Conservation (phyloP, 2,113 vertebrate genomes). For the Barbus barbus region DNA sequence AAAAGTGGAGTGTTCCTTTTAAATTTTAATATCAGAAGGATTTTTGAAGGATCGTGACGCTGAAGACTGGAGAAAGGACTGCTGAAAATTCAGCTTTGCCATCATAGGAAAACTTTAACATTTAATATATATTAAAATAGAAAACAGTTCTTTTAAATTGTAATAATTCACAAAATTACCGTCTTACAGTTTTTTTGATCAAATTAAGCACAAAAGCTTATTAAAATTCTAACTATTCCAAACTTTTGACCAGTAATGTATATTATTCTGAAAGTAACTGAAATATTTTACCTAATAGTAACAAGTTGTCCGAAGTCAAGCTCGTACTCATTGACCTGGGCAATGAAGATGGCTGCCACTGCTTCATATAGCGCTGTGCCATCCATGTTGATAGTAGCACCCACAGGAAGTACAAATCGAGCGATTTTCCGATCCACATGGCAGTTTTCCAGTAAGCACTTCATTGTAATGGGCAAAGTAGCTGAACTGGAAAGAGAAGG, state of each 20-base stretch:
- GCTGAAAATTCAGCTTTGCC: background rate
- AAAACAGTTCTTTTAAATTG: background rate
- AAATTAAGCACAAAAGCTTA: background rate
- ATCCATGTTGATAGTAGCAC: conserved; percentile 89
- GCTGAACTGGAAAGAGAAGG: conserved; percentile 76
- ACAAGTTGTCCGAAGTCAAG: conserved; percentile 85
- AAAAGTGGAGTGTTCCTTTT: no score
- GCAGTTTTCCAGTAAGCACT: conserved; percentile 88
- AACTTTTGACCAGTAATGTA: background rate
- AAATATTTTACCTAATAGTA: conserved; percentile 81
- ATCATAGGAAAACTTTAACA: background rate
- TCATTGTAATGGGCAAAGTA: conserved; percentile 88
- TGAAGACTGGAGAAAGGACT: background rate
- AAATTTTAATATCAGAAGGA: background rate
- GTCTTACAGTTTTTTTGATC: no score
- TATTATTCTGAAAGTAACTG: background rate
- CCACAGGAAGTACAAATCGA: conserved; percentile 83
- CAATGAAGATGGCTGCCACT: conserved; percentile 85
- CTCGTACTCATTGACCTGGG: conserved; percentile 86
- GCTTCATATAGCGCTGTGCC: conserved; percentile 86
- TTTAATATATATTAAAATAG: background rate
- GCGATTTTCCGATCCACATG: conserved; percentile 82
- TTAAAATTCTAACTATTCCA: background rate
- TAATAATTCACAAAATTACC: background rate
- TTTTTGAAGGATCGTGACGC: background rate